phyloP scores from a whole-genome alignment of 2,113 vertebrate species.

The Gasterosteus nipponicus region DNA sequence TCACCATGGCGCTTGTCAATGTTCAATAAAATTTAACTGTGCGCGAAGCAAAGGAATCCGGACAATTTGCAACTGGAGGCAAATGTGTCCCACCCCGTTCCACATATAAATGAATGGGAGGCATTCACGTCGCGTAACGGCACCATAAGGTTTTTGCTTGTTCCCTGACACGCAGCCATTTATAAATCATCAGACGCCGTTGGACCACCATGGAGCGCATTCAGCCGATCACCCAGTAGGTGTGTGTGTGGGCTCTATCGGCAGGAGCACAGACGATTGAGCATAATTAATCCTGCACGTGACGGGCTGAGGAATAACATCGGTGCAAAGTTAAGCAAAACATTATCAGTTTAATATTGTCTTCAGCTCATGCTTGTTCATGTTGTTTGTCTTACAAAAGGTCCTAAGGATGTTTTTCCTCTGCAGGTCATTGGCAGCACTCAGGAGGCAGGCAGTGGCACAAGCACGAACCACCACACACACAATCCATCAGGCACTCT shows the following conservation, averaged over 20 bases:
- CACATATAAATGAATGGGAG: background rate
- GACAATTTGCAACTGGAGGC: background rate
- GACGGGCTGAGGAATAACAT: background rate
- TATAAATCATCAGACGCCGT: background rate
- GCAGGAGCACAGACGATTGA: background rate
- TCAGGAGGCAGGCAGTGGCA: background rate
- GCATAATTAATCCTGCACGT: background rate
- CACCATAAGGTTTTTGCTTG: background rate
- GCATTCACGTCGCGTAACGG: background rate
- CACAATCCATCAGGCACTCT: constrained; percentile 30
- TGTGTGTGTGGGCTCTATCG: background rate
- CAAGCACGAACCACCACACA: constrained; percentile 11
- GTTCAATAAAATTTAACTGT: background rate
- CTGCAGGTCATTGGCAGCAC: background rate
- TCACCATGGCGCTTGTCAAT: background rate
- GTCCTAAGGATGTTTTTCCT: background rate
- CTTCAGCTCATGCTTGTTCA: background rate
- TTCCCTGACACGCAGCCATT: background rate
- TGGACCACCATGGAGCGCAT: background rate
- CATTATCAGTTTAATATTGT: background rate
- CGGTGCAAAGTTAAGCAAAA: background rate
- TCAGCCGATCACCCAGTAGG: background rate
- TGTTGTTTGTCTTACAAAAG: background rate
- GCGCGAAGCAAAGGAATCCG: background rate
- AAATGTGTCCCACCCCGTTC: background rate